Evolutionary conservation across 2,888 invertebrate genomes (phyloP), one percentile per base, ranked within the genome.

Genomic region (Panopea generosa): DNA sequence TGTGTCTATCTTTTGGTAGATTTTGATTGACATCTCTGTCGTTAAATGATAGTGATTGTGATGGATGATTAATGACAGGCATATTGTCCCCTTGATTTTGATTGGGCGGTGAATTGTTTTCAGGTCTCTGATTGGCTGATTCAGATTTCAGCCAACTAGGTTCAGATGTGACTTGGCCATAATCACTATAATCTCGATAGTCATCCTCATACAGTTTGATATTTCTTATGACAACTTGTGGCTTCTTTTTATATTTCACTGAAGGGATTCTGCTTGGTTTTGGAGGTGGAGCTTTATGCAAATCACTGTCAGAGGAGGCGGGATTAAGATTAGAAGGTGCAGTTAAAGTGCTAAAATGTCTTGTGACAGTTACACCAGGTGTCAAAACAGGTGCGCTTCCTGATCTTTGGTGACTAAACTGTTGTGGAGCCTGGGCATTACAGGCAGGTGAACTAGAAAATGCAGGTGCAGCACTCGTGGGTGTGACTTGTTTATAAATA

Each of bases 231-330:
- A 74, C 61, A 14, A 92, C 85, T 14, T 83, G 57, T 3, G 92
- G 92, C 27, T 86, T 78, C 29, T 86, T 76, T 53, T 87, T 86
- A 76, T 90, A 90, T 70, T 89, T 90, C 47, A 92, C 84, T 2
- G 93, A 92, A 2, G 93, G 93, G 33, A 93, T 87, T 50, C 93
- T 89, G 84, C 93, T 93, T 22, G 93, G 93, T 86, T 93, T 93
- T 33, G 92, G 92, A 6, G 93, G 92, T 2, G 92, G 89, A 14
- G 87, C 80, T 74, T 89, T 90, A 33, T 83, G 82, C 20, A 90
- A 82, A 62, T 87, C 81, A 68, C 89, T 87, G 49, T 91, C 90
- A 11, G 90, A 90, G 6, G 81, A 86, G 24, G 89, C 84, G 2
- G 83, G 83, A 3, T 77, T 69, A 38, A 86, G 43, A 14, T 65